phyloP scores from a whole-genome alignment of 2,113 vertebrate genomes.

The Triplophysa dalaica region DNA sequence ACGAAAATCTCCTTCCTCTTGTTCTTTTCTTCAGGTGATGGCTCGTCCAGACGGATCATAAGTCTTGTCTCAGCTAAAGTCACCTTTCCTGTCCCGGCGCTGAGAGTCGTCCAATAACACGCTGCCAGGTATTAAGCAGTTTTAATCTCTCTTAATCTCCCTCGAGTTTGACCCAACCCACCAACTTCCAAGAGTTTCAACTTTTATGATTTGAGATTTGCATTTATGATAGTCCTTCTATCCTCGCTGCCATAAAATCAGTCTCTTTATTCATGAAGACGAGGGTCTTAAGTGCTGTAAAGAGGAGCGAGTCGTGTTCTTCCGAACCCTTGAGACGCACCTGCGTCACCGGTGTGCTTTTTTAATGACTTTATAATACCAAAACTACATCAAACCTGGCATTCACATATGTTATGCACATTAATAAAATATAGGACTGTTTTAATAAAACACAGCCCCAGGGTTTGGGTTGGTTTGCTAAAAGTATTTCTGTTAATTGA shows the following conservation, averaged over 20 bases:
- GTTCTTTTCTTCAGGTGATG: conserved; percentile 51
- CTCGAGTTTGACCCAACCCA: conserved; percentile 67
- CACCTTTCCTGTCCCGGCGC: conserved; percentile 72
- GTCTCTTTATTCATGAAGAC: conserved; percentile 45
- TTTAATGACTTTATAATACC: neutral
- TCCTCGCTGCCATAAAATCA: conserved; percentile 24
- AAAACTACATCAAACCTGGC: neutral
- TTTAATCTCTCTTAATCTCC: conserved; percentile 78
- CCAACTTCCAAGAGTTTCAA: conserved; percentile 67
- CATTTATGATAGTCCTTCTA: conserved; percentile 56
- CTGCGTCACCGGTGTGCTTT: neutral
- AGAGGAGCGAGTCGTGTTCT: conserved; percentile 6
- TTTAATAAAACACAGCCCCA: too few species aligned
- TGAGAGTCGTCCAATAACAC: conserved; percentile 67
- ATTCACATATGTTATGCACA: conserved; percentile 3
- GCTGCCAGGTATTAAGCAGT: conserved; percentile 74
- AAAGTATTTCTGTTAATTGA: too few species aligned
- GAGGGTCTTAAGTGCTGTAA: conserved; percentile 15
- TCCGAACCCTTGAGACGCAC: neutral
- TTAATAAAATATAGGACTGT: neutral
- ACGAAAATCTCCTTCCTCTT: neutral
- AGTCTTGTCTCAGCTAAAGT: conserved; percentile 66
- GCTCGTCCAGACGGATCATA: conserved; percentile 48
- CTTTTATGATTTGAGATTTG: conserved; percentile 62
- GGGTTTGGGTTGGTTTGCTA: too few species aligned